Base-by-base conservation (phyloP, 2,113 vertebrate species). In the Dasyprocta punctata region DNA sequence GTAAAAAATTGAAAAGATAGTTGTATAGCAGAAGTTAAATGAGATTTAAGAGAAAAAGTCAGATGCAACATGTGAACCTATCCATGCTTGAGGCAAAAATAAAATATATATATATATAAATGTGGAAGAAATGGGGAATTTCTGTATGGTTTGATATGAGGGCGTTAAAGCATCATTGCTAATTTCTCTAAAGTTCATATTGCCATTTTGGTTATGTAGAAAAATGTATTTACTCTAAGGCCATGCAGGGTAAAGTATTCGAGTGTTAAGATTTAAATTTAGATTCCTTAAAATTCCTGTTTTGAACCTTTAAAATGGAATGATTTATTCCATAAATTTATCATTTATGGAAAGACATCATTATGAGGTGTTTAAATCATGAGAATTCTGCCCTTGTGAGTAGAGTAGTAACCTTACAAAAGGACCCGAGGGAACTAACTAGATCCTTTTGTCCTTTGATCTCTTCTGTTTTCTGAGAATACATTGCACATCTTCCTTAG, bases 141-240 rank as follows among this genome's bases (percentile, higher is more conserved):
- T 83, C 28, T 38, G 19, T 83, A 67, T 71, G 36, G 30, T 81
- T 86, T 24, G 49, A 47, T 86, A 44, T 65, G 11, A 82, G 84
- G 30, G 83, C 4, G 33, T 49, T 73, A 56, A 24, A 49, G 36
- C 89, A 89, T 94, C 14, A 67, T 36, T 73, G 22, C 28, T 91
- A 77, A 47, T 58, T 92, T 90, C 80, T 52, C 36, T 92, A 52
- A 89, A 71, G 87, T 92, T 30, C 28, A 73, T 92, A 63, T 73
- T 87, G 56, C 1, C 3, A 96, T 78, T 94, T 92, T 73, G 61
- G 36, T 93, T 90, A 54, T 44, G 5, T 60, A 65, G 26, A 95
- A 92, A 81, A 73, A 92, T 52, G 19, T 9, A 36, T 30, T 93
- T 81, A 58, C 22, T 86, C 36, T 24, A 60, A 41, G 7, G 20